Evolutionary conservation across 2,888 invertebrate genomes (phyloP), one percentile per base, ranked within the genome.

Genomic region (Campoplex nolae): DNA sequence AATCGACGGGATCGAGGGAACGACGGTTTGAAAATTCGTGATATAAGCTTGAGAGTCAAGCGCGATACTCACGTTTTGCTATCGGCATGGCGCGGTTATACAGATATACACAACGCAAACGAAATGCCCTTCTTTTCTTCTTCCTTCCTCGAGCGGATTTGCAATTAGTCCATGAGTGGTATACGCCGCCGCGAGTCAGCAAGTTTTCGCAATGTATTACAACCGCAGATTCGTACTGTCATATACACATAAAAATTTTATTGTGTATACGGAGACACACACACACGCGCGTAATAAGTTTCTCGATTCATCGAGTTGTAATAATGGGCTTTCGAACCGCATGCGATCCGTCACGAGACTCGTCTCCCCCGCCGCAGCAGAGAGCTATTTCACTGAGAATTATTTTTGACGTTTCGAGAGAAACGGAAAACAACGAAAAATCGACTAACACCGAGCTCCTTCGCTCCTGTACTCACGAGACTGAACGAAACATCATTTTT

Each of bases 41-140:
- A 23, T 23, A 23, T 23, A 51, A 51, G 42, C 28, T 58, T 56
- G 71, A 35, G 48, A 11, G 58, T 67, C 42, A 45, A 58, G 56
- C 42, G 18, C 74, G 71, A 73, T 87, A 92, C 92, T 92, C 85
- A 92, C 92, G 85, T 87, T 89, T 90, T 35, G 81, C 84, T 79
- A 88, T 90, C 85, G 81, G 80, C 92, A 91, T 92, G 75, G 78
- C 84, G 90, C 38, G 23, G 23, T 84, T 74, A 86, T 87, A 84
- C 82, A 80, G 71, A 48, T 23, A 23, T 23, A 23, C 68, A 74
- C 75, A 87, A 86, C 85, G 87, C 71, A 76, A 67, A 62, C 67
- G 73, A 76, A 54, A 18, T 62, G 70, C 62, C 65, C 75, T 67
- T 56, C 58, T 80, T 73, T 58, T 45, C 73, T 35, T 71, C 67